A percentile compares a stretch with the other conserved stretches of the same genome.
phyloP scores from a whole-genome alignment of 2,888 invertebrate species.

The Catocala sponsa region DNA sequence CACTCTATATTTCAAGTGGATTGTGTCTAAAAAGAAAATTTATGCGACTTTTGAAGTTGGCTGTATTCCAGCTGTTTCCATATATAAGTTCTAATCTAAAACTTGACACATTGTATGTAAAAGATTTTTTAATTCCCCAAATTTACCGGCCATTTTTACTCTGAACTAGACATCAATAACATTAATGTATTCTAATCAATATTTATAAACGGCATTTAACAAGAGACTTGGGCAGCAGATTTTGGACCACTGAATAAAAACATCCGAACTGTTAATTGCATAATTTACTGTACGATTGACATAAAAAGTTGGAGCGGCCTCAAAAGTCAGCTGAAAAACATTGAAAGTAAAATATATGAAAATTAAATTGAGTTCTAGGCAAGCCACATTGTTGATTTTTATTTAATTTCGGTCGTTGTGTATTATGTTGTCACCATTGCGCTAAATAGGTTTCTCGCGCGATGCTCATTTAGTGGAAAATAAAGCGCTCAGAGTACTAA shows the following conservation, averaged over 20 bases:
- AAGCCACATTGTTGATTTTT: constrained; percentile 20
- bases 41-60: constrained; percentile 68
- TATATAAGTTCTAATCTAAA: constrained; percentile 70
- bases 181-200: background rate
- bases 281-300: background rate
- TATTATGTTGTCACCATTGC: constrained; percentile 18
- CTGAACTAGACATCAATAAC: background rate
- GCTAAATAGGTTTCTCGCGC: constrained; percentile 19
- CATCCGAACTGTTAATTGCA: constrained; percentile 6
- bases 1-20: constrained; percentile 39
- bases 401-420: constrained; percentile 12
- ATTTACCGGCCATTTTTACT: background rate
- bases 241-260: background rate
- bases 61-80: constrained; percentile 69
- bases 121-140: constrained; percentile 28
- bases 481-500: constrained; percentile 35
- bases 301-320: constrained; percentile 13
- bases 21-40: constrained; percentile 61
- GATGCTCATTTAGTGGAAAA: constrained; percentile 25
- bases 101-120: constrained; percentile 32
- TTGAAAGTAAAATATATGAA: constrained; percentile 8
- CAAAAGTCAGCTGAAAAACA: constrained; percentile 22
- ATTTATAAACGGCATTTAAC: background rate
- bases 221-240: background rate
- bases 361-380: constrained; percentile 17